Base-by-base conservation (phyloP, 2,888 invertebrate genomes). In the Acrobasis suavella region DNA sequence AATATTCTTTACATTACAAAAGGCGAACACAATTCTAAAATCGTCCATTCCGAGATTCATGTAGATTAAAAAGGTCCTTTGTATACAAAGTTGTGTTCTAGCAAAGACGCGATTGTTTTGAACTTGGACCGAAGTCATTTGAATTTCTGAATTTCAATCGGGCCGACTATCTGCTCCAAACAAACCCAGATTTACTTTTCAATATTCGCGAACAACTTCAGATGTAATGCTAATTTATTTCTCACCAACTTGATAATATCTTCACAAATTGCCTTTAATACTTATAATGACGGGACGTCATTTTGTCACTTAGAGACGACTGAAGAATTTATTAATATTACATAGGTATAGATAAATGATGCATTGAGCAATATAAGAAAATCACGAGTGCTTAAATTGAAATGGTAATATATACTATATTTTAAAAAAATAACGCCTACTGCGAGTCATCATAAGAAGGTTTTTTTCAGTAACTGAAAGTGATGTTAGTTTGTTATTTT, bases 131-230 rank as follows among this genome's bases (percentile, higher is more conserved):
- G 72, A 83, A 85, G 84, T 85, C 81, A 90, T 90, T 89, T 89
- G 84, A 88, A 88, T 85, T 87, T 89, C 83, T 81, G 87, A 89
- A 88, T 88, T 86, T 85, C 80, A 85, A 86, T 81, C 76, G 76
- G 77, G 76, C 71, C 77, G 76, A 74, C 76, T 75, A 77, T 76
- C 77, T 76, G 55, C 32, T 54, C 52, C 42, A 62, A 42, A 49
- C 42, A 62, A 62, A 56, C 17, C 37, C 62, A 37, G 62, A 71
- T 73, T 73, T 70, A 72, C 65, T 72, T 67, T 73, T 71, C 39
- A 54, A 54, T 54, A 61, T 61, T 46, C 54, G 16, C n/a, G 46
- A 7, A 15, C 46, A 54, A 54, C 39, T 54, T 46, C 15, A 15
- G 32, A 54, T 46, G 42, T 61, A 54, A 61, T 52, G 39, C 52